phyloP scores from a whole-genome alignment of 2,888 invertebrate species.

The Aphodius granarius region DNA sequence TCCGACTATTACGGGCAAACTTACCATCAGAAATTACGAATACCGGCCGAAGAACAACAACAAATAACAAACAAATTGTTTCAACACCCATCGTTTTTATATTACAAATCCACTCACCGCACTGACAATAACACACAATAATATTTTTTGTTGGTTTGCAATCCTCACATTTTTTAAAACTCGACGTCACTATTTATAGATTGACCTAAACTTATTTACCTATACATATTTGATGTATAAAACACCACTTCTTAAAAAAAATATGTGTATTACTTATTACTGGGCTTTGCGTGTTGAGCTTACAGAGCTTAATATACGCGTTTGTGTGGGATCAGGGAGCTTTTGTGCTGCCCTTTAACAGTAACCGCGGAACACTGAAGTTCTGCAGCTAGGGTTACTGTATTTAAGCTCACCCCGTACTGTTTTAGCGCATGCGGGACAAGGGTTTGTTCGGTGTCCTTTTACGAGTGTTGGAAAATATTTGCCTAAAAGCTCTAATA shows the following conservation, averaged over 20 bases:
- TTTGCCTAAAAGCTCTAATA: background rate
- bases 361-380: background rate
- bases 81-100: background rate
- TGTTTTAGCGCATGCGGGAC: background rate
- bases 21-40: background rate
- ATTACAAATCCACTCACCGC: background rate
- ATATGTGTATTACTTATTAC: background rate
- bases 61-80: background rate
- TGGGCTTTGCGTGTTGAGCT: background rate
- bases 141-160: background rate
- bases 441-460: background rate
- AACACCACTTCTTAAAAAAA: background rate
- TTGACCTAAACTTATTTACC: background rate
- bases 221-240: background rate
- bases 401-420: background rate
- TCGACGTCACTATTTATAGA: background rate
- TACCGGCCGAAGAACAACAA: background rate
- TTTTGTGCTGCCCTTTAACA: background rate
- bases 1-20: background rate
- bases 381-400: background rate
- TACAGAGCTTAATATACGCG: background rate
- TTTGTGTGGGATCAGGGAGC: background rate
- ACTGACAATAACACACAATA: background rate
- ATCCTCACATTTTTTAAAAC: background rate
- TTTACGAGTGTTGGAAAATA: background rate